A percentile compares a stretch with the other conserved stretches of the same genome.
Evolutionary conservation across 2,113 vertebrate species (phyloP).

Genomic region (Herpailurus yagouaroundi): DNA sequence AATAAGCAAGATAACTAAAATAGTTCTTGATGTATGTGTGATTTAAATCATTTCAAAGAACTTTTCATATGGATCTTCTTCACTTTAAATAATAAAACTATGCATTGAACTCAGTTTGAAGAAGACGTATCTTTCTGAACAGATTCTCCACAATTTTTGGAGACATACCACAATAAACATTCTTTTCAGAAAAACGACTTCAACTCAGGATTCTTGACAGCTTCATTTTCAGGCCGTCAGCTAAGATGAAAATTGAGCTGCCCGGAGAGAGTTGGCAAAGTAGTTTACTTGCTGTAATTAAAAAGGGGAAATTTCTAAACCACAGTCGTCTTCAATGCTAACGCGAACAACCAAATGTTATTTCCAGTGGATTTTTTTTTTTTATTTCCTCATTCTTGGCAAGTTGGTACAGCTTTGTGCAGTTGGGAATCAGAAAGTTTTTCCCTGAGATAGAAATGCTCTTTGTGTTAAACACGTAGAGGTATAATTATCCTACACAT

Average conservation of each 20-base stretch:
- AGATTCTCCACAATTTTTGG: slow-evolving; percentile 28
- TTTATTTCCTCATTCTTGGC: slow-evolving; percentile 59
- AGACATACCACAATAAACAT: slow-evolving; percentile 68
- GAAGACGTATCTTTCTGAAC: slow-evolving; percentile 55
- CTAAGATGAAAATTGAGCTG: slow-evolving; percentile 78
- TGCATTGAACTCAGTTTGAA: slow-evolving; percentile 21
- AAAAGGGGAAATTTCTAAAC: slow-evolving; percentile 82
- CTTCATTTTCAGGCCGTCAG: slow-evolving; percentile 75
- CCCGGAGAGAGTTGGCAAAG: slow-evolving; percentile 79
- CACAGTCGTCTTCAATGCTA: slow-evolving; percentile 79
- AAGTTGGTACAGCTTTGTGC: slow-evolving; percentile 57
- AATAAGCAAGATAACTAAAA: slow-evolving; percentile 18
- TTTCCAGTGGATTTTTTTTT: slow-evolving; percentile 76
- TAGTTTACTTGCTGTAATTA: slow-evolving; percentile 81
- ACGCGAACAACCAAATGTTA: slow-evolving; percentile 79
- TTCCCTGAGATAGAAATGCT: slow-evolving; percentile 45
- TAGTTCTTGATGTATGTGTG: background rate
- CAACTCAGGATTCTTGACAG: slow-evolving; percentile 74
- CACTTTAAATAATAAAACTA: background rate
- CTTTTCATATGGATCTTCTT: background rate
- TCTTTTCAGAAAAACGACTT: slow-evolving; percentile 72
- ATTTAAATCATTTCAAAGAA: slow-evolving; percentile 14
- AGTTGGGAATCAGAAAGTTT: slow-evolving; percentile 57
- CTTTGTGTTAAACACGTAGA: slow-evolving; percentile 52
- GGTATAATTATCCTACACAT: slow-evolving; percentile 4